Evolutionary conservation across 2,888 invertebrate species (phyloP), one percentile per base, ranked within the genome.

Genomic region (Protodeltote pygarga): DNA sequence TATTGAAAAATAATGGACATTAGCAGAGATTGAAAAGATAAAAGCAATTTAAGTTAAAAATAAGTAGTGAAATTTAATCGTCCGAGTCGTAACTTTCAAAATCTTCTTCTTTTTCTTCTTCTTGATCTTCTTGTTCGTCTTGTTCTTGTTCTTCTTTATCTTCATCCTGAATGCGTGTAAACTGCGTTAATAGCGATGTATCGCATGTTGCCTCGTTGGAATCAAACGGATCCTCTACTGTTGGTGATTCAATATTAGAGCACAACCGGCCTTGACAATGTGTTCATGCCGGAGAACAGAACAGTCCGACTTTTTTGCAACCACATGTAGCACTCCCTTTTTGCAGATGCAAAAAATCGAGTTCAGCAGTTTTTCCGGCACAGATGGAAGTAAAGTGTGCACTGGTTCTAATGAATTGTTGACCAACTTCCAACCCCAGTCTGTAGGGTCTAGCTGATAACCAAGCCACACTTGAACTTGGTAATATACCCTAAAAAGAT

Each of bases 281-380:
- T n/a, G n/a, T n/a, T n/a, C n/a, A n/a, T 44, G 51, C 63, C 29
- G 40, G 11, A 44, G 61, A 68, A 63, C 62, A 67, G 50, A 42
- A 65, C 59, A 71, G 44, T 42, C 60, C 57, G 19, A 65, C 58
- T 55, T 65, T 65, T 61, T 58, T 48, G 48, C 51, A 51, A 37
- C 66, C 67, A 46, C 67, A 71, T 48, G 57, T 58, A 20, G 34
- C 44, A 47, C 44, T 64, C 58, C 65, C 29, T 64, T 67, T 50
- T 53, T 65, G 41, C 67, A 72, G 34, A 65, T 65, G 49, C 62
- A 52, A 66, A 61, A 66, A 53, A 70, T 66, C 4, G 54, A 55
- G 32, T 72, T 65, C 5, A 71, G 55, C n/a, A 65, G 57, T 60
- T 57, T 60, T 48, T 72, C 65, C 32, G 69, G 65, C 16, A 48